phyloP scores from a whole-genome alignment of 2,888 invertebrate genomes.

The Linyphia triangularis region DNA sequence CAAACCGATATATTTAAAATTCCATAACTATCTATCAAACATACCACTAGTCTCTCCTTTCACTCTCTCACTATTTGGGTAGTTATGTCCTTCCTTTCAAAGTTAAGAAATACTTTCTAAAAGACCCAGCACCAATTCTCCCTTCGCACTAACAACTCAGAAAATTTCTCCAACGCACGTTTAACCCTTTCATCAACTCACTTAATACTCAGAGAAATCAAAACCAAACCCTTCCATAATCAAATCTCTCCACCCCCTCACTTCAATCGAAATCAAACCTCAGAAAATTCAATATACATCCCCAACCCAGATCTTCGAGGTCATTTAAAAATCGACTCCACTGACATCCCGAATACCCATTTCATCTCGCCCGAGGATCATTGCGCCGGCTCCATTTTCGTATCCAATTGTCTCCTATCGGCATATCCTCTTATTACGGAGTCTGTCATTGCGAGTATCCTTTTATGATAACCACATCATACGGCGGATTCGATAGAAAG shows the following conservation, averaged over 20 bases:
- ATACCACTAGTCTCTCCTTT: too few relatives aligned
- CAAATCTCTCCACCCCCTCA: background rate
- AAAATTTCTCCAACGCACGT: too few relatives aligned
- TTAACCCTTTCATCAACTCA: too few relatives aligned
- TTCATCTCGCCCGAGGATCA: background rate
- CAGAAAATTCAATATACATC: background rate
- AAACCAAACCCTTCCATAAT: background rate
- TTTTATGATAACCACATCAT: conserved; percentile 4
- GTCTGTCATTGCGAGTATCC: background rate
- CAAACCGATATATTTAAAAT: too few relatives aligned
- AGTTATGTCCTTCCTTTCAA: too few relatives aligned
- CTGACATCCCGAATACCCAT: background rate
- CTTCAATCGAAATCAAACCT: background rate
- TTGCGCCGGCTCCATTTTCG: background rate
- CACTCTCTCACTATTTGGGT: too few relatives aligned
- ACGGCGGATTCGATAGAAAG: background rate
- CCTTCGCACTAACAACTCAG: too few relatives aligned
- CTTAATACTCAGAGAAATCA: too few relatives aligned
- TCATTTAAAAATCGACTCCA: background rate
- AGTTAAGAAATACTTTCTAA: too few relatives aligned
- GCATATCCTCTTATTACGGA: background rate
- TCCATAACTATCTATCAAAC: too few relatives aligned
- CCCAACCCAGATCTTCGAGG: background rate
- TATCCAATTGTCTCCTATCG: background rate
- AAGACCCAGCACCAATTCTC: too few relatives aligned